Evolutionary conservation across 2,888 invertebrate species (phyloP).

Genomic region (Muschampia plurimacula): DNA sequence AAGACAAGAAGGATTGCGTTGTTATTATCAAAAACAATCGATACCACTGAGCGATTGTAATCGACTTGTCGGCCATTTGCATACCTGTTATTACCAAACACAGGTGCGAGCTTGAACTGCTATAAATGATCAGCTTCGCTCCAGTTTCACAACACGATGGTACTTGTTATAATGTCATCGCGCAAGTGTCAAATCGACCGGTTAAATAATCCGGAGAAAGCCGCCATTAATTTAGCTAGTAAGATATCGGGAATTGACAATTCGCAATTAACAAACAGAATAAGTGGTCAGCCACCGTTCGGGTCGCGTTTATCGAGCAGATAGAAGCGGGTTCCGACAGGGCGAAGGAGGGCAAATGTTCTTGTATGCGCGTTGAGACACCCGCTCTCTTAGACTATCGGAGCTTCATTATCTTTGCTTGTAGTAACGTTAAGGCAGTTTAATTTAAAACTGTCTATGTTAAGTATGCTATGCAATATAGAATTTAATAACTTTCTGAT

Average conservation of each 20-base stretch:
- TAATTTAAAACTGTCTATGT: neutral
- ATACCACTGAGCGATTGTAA: constrained; percentile 34
- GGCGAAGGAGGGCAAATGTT: constrained; percentile 22
- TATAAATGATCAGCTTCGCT: constrained; percentile 38
- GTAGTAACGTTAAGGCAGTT: constrained; percentile 4
- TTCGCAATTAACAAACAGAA: constrained; percentile 36
- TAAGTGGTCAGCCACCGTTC: constrained; percentile 36
- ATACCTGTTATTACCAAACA: constrained; percentile 44
- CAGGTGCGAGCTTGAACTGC: constrained; percentile 36
- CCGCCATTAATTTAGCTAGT: constrained; percentile 43
- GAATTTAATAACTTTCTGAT: neutral
- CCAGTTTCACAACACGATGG: constrained; percentile 49
- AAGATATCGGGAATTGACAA: constrained; percentile 43
- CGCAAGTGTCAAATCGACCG: constrained; percentile 47
- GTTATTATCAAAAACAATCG: constrained; percentile 40
- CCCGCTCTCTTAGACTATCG: constrained; percentile 8
- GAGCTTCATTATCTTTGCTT: constrained; percentile 12
- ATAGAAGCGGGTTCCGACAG: constrained; percentile 22
- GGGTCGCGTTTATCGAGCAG: constrained; percentile 29
- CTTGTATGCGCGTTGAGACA: constrained; percentile 15
- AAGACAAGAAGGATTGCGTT: constrained; percentile 36
- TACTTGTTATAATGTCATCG: constrained; percentile 47
- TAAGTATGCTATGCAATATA: constrained; percentile 3
- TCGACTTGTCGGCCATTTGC: constrained; percentile 36
- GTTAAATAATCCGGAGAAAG: constrained; percentile 50